phyloP scores from a whole-genome alignment of 2,888 invertebrate species.

The Ernsta delagoae region DNA sequence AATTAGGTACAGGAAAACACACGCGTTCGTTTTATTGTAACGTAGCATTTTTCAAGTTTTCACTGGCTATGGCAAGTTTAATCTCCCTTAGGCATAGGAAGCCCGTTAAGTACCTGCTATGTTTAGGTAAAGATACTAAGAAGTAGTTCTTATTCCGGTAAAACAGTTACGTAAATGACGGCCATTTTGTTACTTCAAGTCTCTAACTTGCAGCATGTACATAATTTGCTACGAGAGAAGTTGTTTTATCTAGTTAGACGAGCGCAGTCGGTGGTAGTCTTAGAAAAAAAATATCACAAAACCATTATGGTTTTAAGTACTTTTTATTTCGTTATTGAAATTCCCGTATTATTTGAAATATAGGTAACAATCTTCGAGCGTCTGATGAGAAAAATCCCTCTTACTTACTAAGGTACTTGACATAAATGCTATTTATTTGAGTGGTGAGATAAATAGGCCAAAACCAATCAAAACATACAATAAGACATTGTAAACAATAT shows the following conservation, averaged over 20 bases:
- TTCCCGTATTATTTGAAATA: too few species aligned
- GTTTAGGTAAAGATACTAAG: neutral
- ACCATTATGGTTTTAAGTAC: too few species aligned
- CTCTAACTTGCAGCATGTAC: too few species aligned
- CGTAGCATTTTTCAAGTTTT: conserved; percentile 28
- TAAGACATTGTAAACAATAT: neutral
- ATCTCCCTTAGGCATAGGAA: neutral
- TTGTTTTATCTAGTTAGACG: too few species aligned
- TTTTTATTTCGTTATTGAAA: too few species aligned
- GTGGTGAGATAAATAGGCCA: neutral
- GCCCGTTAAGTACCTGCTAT: neutral
- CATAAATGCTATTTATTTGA: neutral
- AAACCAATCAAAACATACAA: neutral
- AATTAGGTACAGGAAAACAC: conserved; percentile 51
- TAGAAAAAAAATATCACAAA: too few species aligned
- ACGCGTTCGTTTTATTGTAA: conserved; percentile 45
- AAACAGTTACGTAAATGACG: neutral
- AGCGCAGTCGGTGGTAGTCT: too few species aligned
- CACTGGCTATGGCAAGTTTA: neutral
- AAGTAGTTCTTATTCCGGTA: neutral
- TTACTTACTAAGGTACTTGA: too few species aligned
- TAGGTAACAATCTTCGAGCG: too few species aligned
- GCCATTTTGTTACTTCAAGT: neutral
- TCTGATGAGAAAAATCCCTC: too few species aligned
- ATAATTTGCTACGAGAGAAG: too few species aligned